phyloP scores from a whole-genome alignment of 2,113 vertebrate species.

The Sterrhoptilus dennistouni region DNA sequence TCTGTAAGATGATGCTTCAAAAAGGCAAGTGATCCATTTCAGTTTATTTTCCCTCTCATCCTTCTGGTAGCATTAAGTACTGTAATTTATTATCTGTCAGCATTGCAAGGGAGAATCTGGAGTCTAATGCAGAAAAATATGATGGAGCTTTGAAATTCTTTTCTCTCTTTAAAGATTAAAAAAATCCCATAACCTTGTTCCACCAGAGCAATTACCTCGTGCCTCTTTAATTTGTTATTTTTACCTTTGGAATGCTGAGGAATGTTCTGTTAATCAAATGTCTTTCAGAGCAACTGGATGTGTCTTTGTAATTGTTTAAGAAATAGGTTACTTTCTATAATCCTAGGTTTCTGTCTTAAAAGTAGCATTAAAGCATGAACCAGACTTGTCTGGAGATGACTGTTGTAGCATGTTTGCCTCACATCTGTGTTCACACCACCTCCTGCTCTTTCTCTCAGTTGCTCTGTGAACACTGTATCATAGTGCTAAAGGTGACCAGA shows the following conservation, averaged over 20 bases:
- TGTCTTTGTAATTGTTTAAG: neutral
- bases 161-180: neutral
- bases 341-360: neutral
- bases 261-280: neutral
- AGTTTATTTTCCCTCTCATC: conserved; percentile 13
- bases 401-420: neutral
- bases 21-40: neutral
- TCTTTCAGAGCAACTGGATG: neutral
- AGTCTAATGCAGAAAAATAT: neutral
- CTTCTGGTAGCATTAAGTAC: neutral
- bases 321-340: neutral
- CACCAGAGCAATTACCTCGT: neutral
- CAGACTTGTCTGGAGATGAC: neutral
- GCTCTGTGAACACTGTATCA: neutral
- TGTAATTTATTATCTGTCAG: neutral
- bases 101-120: neutral
- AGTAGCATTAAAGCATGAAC: neutral
- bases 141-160: neutral
- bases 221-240: neutral
- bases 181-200: neutral
- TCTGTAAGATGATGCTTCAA: neutral
- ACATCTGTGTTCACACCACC: neutral
- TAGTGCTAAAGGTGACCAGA: neutral
- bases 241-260: neutral
- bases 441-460: neutral